These are phyloP conservation scores for Engraulis encrasicolus DNA, from an alignment of 2,113 vertebrate genomes.

Conservation along the genomic window DNA sequence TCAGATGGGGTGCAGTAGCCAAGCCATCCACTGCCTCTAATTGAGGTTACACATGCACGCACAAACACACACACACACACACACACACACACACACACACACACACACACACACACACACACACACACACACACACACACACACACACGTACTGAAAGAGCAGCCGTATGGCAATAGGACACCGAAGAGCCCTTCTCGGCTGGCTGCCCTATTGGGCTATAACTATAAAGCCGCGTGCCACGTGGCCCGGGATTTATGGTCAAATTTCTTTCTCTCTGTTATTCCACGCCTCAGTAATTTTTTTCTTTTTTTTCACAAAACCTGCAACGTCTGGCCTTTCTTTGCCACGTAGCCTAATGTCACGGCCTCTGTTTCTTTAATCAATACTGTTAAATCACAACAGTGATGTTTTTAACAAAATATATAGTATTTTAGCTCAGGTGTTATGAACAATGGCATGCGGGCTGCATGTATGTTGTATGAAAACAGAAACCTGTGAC, in stretches of 20 bases:
- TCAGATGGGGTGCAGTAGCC: not conserved
- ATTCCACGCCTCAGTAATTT: not conserved
- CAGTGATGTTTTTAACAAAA: not conserved
- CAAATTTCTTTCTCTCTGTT: not conserved
- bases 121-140: too few species aligned
- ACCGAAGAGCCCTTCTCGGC: conserved; percentile 1
- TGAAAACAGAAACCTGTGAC: not conserved
- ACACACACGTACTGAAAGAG: too few species aligned
- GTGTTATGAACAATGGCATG: too few species aligned
- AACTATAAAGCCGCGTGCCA: not conserved
- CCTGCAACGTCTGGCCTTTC: not conserved
- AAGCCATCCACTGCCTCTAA: not conserved
- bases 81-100: too few species aligned
- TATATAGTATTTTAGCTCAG: not conserved
- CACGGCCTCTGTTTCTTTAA: not conserved
- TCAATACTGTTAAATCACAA: not conserved
- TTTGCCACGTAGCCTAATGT: not conserved
- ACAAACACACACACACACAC: too few species aligned
- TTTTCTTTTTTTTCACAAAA: too few species aligned
- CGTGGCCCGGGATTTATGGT: not conserved
- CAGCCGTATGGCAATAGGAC: not conserved
- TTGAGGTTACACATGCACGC: not conserved
- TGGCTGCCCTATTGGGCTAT: not conserved
- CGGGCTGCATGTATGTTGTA: too few species aligned
- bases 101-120: too few species aligned